Base-by-base conservation (phyloP, 2,888 invertebrate genomes). In the Monochamus alternatus region DNA sequence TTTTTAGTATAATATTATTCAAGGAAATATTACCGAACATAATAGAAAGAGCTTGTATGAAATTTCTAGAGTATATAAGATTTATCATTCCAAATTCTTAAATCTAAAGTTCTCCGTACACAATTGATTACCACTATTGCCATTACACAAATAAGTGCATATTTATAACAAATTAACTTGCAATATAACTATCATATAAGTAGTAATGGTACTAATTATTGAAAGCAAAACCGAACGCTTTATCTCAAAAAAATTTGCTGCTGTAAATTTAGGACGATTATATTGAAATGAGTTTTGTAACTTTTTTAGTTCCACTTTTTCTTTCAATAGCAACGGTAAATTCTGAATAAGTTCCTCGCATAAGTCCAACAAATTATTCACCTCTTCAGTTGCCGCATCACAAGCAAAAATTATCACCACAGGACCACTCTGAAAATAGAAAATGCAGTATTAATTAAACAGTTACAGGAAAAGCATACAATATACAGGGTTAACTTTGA, bases 201-300 rank as follows among this genome's bases (percentile, higher is more conserved):
- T 59, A 43, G 68, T 59, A 10, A 30, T 31, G 8, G 68, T 44
- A 12, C 30, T 44, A 22, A 68, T 8, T 9, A 68, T 1, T 30
- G 43, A 44, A 4, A 59, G 59, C 30, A 68, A 22, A 22, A 43
- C 59, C 5, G 44, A 44, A 12, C 44, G 14, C 30, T 59, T 68
- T 43, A 68, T 59, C 10, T 43, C 44, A 59, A 59, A 68, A 44
- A 68, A 68, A 12, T 59, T 44, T 3, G 68, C 68, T 5, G 68
- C 68, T 5, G 44, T 44, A 31, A 68, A 68, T 7, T n/a, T n/a
- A 1, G 59, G 68, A 5, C 59, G 8, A 2, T 59, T 12, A 44
- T 59, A 1, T 5, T 59, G 14, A 30, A 68, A 43, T 0, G 14
- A 22, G 38, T 14, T 14, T 31, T 38, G 32, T 22, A 68, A 14